Base-by-base conservation (phyloP, 53 echinoderm and acorn worm species). In the Echinarachnius parma region DNA sequence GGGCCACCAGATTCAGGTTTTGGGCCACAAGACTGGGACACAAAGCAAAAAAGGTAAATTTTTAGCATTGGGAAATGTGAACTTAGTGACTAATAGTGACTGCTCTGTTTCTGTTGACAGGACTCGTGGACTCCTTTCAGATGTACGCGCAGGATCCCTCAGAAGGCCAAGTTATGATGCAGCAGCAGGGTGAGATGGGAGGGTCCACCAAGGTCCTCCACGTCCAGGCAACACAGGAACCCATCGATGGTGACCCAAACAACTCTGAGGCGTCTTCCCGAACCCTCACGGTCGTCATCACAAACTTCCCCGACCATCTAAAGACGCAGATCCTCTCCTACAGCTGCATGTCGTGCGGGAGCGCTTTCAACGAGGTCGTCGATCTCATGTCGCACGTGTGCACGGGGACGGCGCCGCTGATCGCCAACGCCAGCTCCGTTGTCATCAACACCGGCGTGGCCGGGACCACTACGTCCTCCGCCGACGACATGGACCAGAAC, bases 321-420 rank as follows among this genome's bases (percentile, higher is more conserved):
- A 69, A 69, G 70, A 69, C 70, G 15, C 70, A 69, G 54, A 35
- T 69, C 50, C 70, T 69, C 27, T 72, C 57, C 42, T 72, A 72
- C 56, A 72, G 74, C 74, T 72, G 57, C 37, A 72, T 72, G 74
- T 72, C 74, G 2, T 72, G 74, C n/a, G 74, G 74, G 14, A 72
- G 74, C 42, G 74, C 74, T 3, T 72, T 72, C 74, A 72, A 34
- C 9, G 74, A 72, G 74, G 55, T 72, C 74, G 74, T 72, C 20
- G 74, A 72, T 57, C 74, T 72, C 0, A 72, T 72, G 74, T 54
- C 74, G 1, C 74, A 72, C 37, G 74, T 72, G 25, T 72, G 74
- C 10, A 72, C 57, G 14, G 74, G 74, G 2, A 72, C 74, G 2
- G 74, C 57, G 1, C 74, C 74, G 1, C 56, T 72, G 14, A 72